Percentiles rank a stretch among this genome's conserved stretches.
These are phyloP conservation scores for Apoderus coryli DNA, from an alignment of 2,888 invertebrate species.

Conservation along the genomic window DNA sequence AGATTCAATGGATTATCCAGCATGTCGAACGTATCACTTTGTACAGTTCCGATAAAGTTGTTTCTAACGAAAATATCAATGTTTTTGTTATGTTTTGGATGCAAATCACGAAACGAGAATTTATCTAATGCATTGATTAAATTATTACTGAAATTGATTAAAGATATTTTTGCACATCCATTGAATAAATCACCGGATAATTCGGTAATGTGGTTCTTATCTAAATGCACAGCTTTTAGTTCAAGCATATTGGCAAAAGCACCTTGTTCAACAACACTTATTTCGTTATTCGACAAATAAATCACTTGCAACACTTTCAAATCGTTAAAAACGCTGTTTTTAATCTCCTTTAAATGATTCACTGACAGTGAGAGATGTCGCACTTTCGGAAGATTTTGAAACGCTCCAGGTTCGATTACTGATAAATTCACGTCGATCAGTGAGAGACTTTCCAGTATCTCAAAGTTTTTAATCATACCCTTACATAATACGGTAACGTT, in stretches of 20 bases:
- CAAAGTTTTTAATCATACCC: constrained; percentile 23
- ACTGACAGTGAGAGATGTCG: constrained; percentile 21
- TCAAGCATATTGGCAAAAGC: constrained; percentile 19
- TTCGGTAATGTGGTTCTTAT: constrained; percentile 20
- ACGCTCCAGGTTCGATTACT: constrained; percentile 19
- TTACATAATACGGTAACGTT: constrained; percentile 22
- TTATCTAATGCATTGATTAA: constrained; percentile 15
- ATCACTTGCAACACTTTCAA: constrained; percentile 15
- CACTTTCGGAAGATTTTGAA: constrained; percentile 20
- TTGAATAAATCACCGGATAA: constrained; percentile 19
- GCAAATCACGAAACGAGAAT: constrained; percentile 15
- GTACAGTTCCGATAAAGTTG: constrained; percentile 17
- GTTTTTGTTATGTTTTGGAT: constrained; percentile 9
- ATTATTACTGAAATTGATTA: constrained; percentile 21
- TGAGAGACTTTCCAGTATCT: constrained; percentile 16
- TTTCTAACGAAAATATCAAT: constrained; percentile 17
- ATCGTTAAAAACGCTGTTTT: constrained; percentile 18
- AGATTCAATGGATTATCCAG: constrained; percentile 17
- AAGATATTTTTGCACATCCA: constrained; percentile 14
- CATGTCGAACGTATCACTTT: constrained; percentile 15
- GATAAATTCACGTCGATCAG: constrained; percentile 21
- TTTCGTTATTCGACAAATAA: constrained; percentile 21
- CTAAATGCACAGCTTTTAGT: constrained; percentile 20
- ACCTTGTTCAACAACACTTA: constrained; percentile 18
- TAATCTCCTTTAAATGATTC: constrained; percentile 19